phyloP scores from a whole-genome alignment of 2,888 invertebrate species.

The Harpalus rufipes region DNA sequence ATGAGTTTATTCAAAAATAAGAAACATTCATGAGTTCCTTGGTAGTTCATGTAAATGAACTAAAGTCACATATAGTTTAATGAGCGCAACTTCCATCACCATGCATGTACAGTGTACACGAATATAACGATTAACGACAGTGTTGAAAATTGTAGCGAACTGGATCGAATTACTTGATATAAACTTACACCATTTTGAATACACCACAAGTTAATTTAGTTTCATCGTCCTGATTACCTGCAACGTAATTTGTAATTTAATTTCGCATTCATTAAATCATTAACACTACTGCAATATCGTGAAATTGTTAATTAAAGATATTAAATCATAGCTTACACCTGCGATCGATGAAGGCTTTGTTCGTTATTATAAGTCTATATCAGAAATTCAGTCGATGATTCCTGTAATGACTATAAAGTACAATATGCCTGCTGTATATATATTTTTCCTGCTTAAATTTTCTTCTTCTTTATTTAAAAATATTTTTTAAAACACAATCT shows the following conservation, averaged over 20 bases:
- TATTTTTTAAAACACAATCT: too few relatives aligned
- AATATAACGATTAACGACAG: neutral
- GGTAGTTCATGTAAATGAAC: neutral
- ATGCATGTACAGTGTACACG: neutral
- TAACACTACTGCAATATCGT: neutral
- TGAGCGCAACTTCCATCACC: neutral
- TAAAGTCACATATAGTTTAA: neutral
- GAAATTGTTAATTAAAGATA: neutral
- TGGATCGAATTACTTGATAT: constrained; percentile 20
- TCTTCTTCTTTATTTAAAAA: too few relatives aligned
- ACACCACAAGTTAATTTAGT: constrained; percentile 10
- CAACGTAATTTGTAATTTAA: constrained; percentile 1
- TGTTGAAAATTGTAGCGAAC: constrained; percentile 6
- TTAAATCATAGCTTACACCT: neutral
- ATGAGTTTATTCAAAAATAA: neutral
- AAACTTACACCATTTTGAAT: constrained; percentile 16
- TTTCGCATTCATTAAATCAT: neutral
- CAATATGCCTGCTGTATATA: too few relatives aligned
- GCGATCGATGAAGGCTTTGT: neutral
- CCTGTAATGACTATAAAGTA: too few relatives aligned
- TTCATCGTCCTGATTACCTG: constrained; percentile 24
- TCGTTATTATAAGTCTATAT: too few relatives aligned
- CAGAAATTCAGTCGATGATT: too few relatives aligned
- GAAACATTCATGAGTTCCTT: neutral
- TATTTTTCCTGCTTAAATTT: too few relatives aligned